phyloP scores from a whole-genome alignment of 2,888 invertebrate species.

The Luffia ferchaultella region DNA sequence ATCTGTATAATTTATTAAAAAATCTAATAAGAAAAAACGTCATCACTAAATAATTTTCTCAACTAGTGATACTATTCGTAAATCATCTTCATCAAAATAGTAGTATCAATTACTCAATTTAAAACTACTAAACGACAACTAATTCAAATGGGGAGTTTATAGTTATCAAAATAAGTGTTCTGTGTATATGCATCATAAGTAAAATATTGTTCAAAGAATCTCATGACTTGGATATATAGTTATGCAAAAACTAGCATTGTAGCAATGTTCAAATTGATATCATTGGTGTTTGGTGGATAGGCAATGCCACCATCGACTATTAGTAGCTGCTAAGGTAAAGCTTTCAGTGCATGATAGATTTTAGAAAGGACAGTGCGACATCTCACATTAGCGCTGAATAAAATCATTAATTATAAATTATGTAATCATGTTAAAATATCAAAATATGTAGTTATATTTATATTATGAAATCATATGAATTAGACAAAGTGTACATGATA shows the following conservation, averaged over 20 bases:
- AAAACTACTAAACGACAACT: not conserved
- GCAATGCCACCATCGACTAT: conserved; percentile 14
- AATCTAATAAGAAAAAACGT: not conserved
- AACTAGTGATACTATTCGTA: not conserved
- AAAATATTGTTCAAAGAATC: not conserved
- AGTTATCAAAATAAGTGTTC: too few species aligned
- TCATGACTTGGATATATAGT: not conserved
- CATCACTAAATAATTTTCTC: not conserved
- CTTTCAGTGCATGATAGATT: conserved; percentile 53
- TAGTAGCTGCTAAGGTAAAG: conserved; percentile 19
- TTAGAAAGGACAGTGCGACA: conserved; percentile 35
- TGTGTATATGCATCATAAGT: not conserved
- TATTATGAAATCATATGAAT: conserved; percentile 38
- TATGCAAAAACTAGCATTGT: conserved; percentile 27
- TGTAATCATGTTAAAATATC: conserved; percentile 34
- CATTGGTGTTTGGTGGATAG: conserved; percentile 40
- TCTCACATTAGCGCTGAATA: conserved; percentile 39
- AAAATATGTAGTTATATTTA: conserved; percentile 43
- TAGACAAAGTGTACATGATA: conserved; percentile 28
- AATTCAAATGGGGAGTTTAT: too few species aligned
- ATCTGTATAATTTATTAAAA: not conserved
- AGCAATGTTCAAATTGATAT: conserved; percentile 41
- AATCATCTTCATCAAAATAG: not conserved
- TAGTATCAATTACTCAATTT: not conserved
- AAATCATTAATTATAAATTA: conserved; percentile 19